Base-by-base conservation (phyloP, 2,797 vertebrate species). In the Spinus olivaceus region DNA sequence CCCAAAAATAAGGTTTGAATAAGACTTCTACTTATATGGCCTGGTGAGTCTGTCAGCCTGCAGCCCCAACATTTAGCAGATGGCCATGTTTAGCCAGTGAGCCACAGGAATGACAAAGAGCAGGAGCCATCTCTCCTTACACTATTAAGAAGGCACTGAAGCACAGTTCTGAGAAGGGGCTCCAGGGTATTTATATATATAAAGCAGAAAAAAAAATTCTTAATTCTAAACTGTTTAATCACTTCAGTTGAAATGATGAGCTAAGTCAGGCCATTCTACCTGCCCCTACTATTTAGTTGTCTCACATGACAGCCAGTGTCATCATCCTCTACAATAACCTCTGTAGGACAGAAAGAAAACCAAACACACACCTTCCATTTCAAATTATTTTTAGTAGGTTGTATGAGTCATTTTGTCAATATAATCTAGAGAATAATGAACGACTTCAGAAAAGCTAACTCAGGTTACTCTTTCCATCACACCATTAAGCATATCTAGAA, bases 391-490 rank as follows among this genome's bases (percentile, higher is more conserved):
- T 94, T 92, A 84, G 82, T 60, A 44, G 23, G n/a, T 21, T 69
- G 57, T 28, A 46, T 92, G 90, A 94, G 47, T 93, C 74, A 92
- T 49, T 61, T 88, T 93, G 88, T 80, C 88, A 92, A 87, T 56
- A 86, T 71, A 89, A 93, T 28, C 41, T 97, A 97, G 96, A 97
- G 97, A 94, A 97, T 97, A 97, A 95, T 97, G 98, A 97, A 98
- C 97, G 97, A 97, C 86, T 93, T 79, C 41, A 91, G 49, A 86
- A 90, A 93, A 91, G 49, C 20, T 84, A 76, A 70, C 57, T 51
- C 51, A 17, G n/a, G 81, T 77, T 93, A 80, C 65, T 85, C 41
- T 84, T 80, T 78, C 59, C 35, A 77, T 83, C 61, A 65, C 41
- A 84, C 47, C 41, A 84, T 85, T 86, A 94, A 81, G 42, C 28